Evolutionary conservation across 2,797 vertebrate genomes (phyloP).

Genomic region (Smutsia temminckii): DNA sequence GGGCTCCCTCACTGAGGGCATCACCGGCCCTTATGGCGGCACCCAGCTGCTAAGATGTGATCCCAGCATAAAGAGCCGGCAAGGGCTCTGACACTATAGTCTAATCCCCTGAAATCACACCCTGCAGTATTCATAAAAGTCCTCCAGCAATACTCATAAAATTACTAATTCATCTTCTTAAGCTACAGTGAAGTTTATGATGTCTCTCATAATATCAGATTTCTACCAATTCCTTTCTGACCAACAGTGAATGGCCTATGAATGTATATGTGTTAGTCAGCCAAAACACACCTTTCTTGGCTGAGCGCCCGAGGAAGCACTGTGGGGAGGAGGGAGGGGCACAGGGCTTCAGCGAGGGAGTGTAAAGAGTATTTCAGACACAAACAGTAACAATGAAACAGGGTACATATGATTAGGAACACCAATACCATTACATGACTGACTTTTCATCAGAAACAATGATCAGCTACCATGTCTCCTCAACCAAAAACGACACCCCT

Average conservation of each 20-base stretch:
- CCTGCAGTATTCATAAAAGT: neutral
- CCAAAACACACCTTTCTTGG: neutral
- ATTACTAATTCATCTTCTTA: neutral
- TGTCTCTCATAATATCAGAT: neutral
- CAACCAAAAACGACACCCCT: neutral
- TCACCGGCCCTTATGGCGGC: neutral
- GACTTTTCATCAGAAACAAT: conserved; percentile 11
- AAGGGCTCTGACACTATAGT: neutral
- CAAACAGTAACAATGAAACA: neutral
- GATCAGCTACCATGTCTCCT: neutral
- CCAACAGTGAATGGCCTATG: neutral
- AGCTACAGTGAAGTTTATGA: neutral
- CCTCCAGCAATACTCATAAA: neutral
- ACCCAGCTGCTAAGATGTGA: neutral
- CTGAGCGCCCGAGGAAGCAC: neutral
- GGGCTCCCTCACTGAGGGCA: neutral
- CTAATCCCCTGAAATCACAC: neutral
- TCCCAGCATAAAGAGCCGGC: neutral
- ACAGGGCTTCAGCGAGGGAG: neutral
- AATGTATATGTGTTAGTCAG: no score
- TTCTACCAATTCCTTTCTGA: neutral
- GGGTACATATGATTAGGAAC: neutral
- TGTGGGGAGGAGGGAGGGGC: rapidly evolving
- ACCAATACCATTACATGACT: neutral
- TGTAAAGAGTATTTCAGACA: neutral